Evolutionary conservation across 92 coral and sea anemone species (phyloP).

Genomic region (Palythoa heliodiscus): DNA sequence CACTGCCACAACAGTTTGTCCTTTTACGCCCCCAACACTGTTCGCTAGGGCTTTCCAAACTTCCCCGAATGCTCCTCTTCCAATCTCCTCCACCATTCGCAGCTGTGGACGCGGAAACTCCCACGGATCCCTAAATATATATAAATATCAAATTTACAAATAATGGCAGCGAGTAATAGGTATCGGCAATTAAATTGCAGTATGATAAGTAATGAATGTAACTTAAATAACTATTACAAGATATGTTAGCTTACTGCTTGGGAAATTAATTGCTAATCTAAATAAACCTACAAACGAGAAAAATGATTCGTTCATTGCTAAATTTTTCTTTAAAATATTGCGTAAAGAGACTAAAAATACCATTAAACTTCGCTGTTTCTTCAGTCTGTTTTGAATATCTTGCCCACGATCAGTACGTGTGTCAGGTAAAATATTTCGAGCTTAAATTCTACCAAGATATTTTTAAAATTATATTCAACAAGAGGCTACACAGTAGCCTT

Average conservation of each 20-base stretch:
- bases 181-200: not conserved
- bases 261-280: not conserved
- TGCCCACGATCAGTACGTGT: not conserved
- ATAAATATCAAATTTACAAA: no score
- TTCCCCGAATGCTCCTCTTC: not conserved
- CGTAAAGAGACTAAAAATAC: not conserved
- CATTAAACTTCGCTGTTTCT: not conserved
- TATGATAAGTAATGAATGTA: not conserved
- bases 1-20: no score
- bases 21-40: not conserved
- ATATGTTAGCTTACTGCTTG: not conserved
- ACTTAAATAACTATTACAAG: not conserved
- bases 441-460: not conserved
- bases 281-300: not conserved
- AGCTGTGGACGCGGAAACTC: not conserved
- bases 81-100: not conserved
- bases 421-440: not conserved
- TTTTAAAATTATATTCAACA: no score
- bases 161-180: not conserved
- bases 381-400: not conserved
- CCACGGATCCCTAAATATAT: not conserved
- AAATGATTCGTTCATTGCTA: not conserved
- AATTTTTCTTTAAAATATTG: not conserved
- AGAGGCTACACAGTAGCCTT: no score
- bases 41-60: not conserved